Evolutionary conservation across 2,113 vertebrate genomes (phyloP).

Genomic region (Alces alces): DNA sequence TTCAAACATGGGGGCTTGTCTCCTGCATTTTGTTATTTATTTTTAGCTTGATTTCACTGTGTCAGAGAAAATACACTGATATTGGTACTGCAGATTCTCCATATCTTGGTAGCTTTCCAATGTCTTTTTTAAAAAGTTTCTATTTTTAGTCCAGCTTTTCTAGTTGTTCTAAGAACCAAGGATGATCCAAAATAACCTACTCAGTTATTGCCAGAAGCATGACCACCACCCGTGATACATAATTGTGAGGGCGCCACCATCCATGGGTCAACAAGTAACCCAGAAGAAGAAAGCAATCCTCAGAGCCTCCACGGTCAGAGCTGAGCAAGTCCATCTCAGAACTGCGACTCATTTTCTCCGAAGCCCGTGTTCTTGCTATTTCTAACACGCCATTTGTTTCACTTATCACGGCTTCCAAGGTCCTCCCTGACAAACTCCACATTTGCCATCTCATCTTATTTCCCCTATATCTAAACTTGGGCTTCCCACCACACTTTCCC

Average conservation of each 20-base stretch:
- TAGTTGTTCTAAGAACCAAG: slow-evolving; percentile 29
- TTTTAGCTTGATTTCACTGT: background rate
- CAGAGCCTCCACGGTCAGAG: background rate
- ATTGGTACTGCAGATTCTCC: background rate
- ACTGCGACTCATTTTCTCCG: background rate
- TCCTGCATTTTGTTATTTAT: background rate
- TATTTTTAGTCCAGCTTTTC: background rate
- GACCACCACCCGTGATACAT: background rate
- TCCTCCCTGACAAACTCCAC: background rate
- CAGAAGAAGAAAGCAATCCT: background rate
- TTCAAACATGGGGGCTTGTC: background rate
- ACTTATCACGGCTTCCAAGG: background rate
- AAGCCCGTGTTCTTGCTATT: background rate
- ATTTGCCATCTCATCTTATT: background rate
- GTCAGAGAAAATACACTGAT: background rate
- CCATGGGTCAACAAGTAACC: background rate
- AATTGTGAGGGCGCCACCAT: background rate
- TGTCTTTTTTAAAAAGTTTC: background rate
- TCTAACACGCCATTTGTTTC: background rate
- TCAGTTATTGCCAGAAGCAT: background rate
- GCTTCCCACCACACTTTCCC: background rate
- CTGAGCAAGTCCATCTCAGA: background rate
- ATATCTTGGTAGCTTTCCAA: background rate
- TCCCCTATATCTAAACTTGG: background rate
- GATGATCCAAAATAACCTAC: background rate